Evolutionary conservation across 1,140 invertebrate genomes (phyloP), one percentile per base, ranked within the genome.

Genomic region (Sitobion miscanthi): DNA sequence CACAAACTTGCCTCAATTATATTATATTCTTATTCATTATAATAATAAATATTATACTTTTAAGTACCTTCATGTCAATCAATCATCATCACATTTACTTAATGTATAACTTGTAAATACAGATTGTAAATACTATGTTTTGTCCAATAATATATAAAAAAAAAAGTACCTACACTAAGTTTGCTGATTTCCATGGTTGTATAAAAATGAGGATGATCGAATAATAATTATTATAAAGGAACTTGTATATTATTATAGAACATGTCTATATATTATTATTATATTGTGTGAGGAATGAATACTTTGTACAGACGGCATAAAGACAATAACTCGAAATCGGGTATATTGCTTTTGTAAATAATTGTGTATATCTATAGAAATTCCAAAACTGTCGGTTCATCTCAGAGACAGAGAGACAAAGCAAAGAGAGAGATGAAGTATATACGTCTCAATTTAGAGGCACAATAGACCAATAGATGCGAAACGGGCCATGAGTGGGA

Each of bases 341-440:
- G 42, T 54, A 6, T 89, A 89, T 89, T 54, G 49, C 23, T 89
- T 89, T 89, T 89, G 47, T 89, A 89, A 89, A 89, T 89, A 89
- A 89, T 52, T 89, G 49, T 47, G 86, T 35, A 54, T 49, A n/a
- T 49, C 47, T 49, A 49, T 87, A n/a, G 20, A 54, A 54, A 89
- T 54, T 89, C n/a, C 47, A 89, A 89, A 89, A 54, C 49, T 89
- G 47, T 54, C 87, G 47, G 49, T 54, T 89, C 87, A 47, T 89
- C n/a, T 89, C 49, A 1, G 20, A n/a, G 49, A 35, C 17, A 89
- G 47, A 89, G 49, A 54, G 49, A 87, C 30, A 87, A 87, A 21
- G n/a, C 47, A 25, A 20, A 47, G 45, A 17, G 25, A 14, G 86
- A 25, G n/a, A 38, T 54, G 47, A 21, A 52, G 30, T 87, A 52